Evolutionary conservation across 2,113 vertebrate species (phyloP).

Genomic region (Elachura formosa): DNA sequence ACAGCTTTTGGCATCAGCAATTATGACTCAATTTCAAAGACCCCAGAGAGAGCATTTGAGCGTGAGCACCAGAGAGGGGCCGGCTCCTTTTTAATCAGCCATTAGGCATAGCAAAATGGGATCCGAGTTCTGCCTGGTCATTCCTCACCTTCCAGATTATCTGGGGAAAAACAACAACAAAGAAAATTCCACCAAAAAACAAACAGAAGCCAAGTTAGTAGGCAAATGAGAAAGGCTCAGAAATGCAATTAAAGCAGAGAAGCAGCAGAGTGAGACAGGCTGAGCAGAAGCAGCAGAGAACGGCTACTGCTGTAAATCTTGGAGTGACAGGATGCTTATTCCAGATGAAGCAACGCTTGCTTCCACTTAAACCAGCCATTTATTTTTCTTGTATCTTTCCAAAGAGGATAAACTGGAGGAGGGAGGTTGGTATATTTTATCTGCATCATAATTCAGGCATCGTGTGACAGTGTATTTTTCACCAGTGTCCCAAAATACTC

Average conservation of each 20-base stretch:
- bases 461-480: not conserved
- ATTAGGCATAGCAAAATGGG: not conserved
- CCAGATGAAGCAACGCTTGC: not conserved
- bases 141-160: not conserved
- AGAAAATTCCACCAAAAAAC: not conserved
- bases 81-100: conserved; percentile 1
- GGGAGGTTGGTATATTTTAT: conserved; percentile 2
- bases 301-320: not conserved
- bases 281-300: not conserved
- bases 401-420: conserved; percentile 7
- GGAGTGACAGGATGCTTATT: not conserved
- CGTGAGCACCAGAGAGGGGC: not conserved
- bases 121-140: not conserved
- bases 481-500: not conserved
- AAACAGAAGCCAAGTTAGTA: not conserved
- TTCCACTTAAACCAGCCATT: not conserved
- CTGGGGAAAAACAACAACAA: not conserved
- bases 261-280: not conserved
- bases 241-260: not conserved
- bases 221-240: not conserved
- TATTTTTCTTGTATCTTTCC: not conserved
- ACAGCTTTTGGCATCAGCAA: conserved; percentile 31
- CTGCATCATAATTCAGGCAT: not conserved
- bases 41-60: not conserved
- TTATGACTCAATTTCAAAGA: conserved; percentile 33